Conservation (phyloP, 2,888 invertebrate genomes). For the Aphidius colemani region DNA sequence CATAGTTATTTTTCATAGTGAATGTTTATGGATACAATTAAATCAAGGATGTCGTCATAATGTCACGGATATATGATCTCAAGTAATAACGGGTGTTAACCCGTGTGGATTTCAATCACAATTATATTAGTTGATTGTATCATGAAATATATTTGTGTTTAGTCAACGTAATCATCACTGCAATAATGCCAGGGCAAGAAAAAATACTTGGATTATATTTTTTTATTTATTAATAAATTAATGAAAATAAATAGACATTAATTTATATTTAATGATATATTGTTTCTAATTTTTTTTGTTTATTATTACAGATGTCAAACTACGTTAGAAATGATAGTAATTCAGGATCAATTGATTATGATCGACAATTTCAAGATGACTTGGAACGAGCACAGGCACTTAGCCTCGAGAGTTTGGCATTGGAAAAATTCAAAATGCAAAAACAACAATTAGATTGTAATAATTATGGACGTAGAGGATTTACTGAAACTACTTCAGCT, state of each 20-base stretch:
- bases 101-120: slow-evolving; percentile 31
- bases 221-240: not conserved
- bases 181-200: slow-evolving; percentile 42
- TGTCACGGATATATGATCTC: slow-evolving; percentile 32
- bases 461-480: slow-evolving; percentile 36
- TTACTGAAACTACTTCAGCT: slow-evolving; percentile 1
- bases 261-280: slow-evolving; percentile 10
- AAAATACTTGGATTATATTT: not conserved
- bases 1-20: no score
- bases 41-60: slow-evolving; percentile 38
- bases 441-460: slow-evolving; percentile 61
- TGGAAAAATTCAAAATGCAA: slow-evolving; percentile 79
- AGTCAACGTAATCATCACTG: slow-evolving; percentile 30
- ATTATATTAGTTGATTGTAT: slow-evolving; percentile 34
- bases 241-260: not conserved
- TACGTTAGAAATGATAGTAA: slow-evolving; percentile 47
- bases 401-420: slow-evolving; percentile 82
- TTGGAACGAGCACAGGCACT: slow-evolving; percentile 86
- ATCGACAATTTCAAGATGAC: slow-evolving; percentile 83
- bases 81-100: slow-evolving; percentile 30
- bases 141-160: slow-evolving; percentile 23
- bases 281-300: slow-evolving; percentile 18
- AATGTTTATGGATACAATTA: slow-evolving; percentile 29
- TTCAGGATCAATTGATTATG: slow-evolving; percentile 67
- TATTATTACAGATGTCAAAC: slow-evolving; percentile 53